Evolutionary conservation across 2,797 vertebrate genomes (phyloP), one percentile per base, ranked within the genome.

Genomic region (Echiichthys vipera): DNA sequence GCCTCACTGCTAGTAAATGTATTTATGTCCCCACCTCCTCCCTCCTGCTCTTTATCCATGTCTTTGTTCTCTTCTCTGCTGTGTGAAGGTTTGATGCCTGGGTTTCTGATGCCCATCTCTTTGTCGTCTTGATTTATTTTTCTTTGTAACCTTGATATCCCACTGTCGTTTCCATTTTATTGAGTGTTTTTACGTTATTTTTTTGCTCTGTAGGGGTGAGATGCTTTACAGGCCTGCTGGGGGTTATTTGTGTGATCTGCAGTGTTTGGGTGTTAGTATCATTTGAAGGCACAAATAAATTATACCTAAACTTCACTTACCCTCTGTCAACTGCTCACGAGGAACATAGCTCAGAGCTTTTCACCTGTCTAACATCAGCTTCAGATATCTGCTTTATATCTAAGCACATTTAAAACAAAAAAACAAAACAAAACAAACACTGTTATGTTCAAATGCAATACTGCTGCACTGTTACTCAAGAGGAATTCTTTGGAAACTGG

Each of bases 101-200:
- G 25, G 24, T 70, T 74, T 81, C 65, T 63, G 65, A 72, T 68
- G 64, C 65, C 71, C 45, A 7, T 83, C 74, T 56, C 51, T 74
- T 81, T 83, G 74, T 86, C 66, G 59, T 74, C 61, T 43, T 65
- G 65, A 83, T 84, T 84, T 74, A 73, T 72, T 77, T 78, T 45
- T 61, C 40, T 83, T 71, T 47, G 65, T 83, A 78, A 74, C 63
- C 61, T 58, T 72, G 49, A 66, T 77, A 65, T 80, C 75, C 78
- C 56, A 77, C 76, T 55, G 64, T 62, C 15, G 2, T 71, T 83
- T 71, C 50, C 46, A 67, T 51, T 76, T 67, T 15, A 45, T 62
- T 53, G 36, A 27, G 17, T 54, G 65, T 18, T 50, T n/a, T 45
- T 17, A 24, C 34, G 30, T 24, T n/a, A 29, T 24, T 30, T 54